Conservation (phyloP, 2,113 vertebrate genomes). For the Macrotis lagotis region DNA sequence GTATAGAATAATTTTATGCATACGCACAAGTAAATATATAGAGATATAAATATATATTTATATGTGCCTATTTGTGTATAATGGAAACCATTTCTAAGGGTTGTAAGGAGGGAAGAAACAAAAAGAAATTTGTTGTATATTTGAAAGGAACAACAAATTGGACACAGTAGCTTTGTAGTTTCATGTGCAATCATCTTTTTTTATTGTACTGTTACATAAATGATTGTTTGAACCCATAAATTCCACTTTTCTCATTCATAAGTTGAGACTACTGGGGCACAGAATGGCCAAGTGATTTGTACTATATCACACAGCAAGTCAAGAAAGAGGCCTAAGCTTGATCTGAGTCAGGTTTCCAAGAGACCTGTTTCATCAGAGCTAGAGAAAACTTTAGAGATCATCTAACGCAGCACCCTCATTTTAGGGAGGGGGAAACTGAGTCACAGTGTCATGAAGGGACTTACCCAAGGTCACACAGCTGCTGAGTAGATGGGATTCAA, state of each 20-base stretch:
- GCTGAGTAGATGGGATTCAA: neutral
- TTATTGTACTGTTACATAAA: neutral
- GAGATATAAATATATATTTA: too few relatives aligned
- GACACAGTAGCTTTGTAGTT: neutral
- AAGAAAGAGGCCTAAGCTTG: neutral
- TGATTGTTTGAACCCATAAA: neutral
- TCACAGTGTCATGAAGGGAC: neutral
- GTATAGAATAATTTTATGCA: neutral
- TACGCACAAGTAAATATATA: neutral
- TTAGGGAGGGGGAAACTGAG: neutral
- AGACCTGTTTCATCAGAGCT: neutral
- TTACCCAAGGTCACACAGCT: neutral
- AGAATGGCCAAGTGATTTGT: neutral
- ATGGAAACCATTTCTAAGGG: neutral
- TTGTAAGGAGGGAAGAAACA: neutral
- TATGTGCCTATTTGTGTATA: neutral
- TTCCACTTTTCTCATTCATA: neutral
- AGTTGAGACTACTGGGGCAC: neutral
- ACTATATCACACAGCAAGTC: neutral
- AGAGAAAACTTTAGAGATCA: too few relatives aligned
- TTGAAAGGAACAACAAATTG: neutral
- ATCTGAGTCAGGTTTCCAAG: neutral
- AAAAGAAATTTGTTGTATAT: neutral
- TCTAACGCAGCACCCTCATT: too few relatives aligned
- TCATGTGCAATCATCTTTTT: too few relatives aligned